phyloP scores from a whole-genome alignment of 2,113 vertebrate genomes.

The Oxygymnocypris stewartii region DNA sequence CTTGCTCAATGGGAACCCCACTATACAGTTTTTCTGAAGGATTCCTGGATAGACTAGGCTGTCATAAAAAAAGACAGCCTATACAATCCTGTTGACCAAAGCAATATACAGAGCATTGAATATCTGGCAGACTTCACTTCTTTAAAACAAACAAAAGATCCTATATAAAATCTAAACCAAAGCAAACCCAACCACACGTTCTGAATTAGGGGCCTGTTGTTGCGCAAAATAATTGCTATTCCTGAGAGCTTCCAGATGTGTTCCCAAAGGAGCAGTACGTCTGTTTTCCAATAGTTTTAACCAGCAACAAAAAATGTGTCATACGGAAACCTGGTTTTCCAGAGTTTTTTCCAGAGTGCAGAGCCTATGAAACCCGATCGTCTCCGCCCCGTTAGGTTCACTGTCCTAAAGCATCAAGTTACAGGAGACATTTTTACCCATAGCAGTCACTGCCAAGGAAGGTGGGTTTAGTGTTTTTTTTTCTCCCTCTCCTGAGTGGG shows the following conservation, averaged over 20 bases:
- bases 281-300: conserved; percentile 4
- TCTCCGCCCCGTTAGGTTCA: conserved; percentile 48
- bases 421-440: conserved; percentile 22
- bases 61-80: too few relatives aligned
- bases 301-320: conserved; percentile 14
- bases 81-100: not conserved
- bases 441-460: conserved; percentile 53
- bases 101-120: not conserved
- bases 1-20: not conserved
- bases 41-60: too few relatives aligned
- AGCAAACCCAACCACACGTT: not conserved
- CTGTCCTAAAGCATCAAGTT: conserved; percentile 45
- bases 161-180: not conserved
- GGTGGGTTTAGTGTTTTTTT: conserved; percentile 54
- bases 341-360: conserved; percentile 12
- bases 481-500: conserved; percentile 55
- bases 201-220: conserved; percentile 53
- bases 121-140: not conserved
- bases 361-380: conserved; percentile 26
- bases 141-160: not conserved
- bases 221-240: conserved; percentile 58
- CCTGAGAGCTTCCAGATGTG: conserved; percentile 72
- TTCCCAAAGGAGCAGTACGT: conserved; percentile 2
- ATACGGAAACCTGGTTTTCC: conserved; percentile 14
- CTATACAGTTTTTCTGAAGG: not conserved